Evolutionary conservation across 2,888 invertebrate genomes (phyloP).

Genomic region (Alloplasta piceator): DNA sequence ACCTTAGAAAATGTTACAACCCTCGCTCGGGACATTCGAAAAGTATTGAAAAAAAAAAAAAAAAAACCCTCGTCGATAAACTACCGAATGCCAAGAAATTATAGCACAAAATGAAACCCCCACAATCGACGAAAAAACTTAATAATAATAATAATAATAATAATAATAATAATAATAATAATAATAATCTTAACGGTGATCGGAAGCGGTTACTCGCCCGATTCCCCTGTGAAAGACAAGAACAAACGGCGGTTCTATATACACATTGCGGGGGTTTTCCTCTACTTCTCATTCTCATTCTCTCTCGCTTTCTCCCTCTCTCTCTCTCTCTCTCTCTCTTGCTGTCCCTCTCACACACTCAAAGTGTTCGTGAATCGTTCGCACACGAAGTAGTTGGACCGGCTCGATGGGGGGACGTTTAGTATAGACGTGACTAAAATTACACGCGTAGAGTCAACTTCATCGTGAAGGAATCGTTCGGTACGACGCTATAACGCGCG

Average conservation of each 20-base stretch:
- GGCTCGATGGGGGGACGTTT: slow-evolving; percentile 41
- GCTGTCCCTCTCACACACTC: neutral
- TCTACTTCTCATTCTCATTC: slow-evolving; percentile 19
- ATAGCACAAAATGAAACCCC: no score
- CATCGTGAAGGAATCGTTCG: slow-evolving; percentile 23
- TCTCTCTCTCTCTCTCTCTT: no score
- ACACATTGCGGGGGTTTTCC: slow-evolving; percentile 20
- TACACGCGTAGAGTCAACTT: slow-evolving; percentile 56
- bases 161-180: no score
- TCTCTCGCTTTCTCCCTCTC: slow-evolving; percentile 4
- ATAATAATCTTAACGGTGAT: slow-evolving; percentile 59
- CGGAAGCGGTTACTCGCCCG: neutral
- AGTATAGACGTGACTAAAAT: slow-evolving; percentile 65
- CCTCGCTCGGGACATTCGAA: no score
- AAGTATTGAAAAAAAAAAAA: no score
- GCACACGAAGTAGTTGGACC: slow-evolving; percentile 47
- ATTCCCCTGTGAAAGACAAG: slow-evolving; percentile 60
- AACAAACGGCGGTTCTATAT: slow-evolving; percentile 9
- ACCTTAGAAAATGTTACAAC: no score
- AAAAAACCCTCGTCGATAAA: no score
- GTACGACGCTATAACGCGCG: no score
- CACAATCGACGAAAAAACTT: no score
- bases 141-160: no score
- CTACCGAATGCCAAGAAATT: no score
- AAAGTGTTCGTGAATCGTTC: no score